Evolutionary conservation across 2,113 vertebrate species (phyloP).

Genomic region (Murina feae): DNA sequence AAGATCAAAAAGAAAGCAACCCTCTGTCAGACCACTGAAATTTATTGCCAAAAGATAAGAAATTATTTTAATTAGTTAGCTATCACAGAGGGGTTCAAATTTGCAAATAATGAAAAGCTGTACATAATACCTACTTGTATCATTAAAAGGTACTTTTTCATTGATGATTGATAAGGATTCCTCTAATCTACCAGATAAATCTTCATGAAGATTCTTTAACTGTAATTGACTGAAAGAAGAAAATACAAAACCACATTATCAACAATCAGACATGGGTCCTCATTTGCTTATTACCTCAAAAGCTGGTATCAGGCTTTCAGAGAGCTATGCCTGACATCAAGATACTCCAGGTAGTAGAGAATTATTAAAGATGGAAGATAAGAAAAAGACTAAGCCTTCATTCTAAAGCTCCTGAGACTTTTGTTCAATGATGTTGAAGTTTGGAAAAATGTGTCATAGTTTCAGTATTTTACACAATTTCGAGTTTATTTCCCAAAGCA

Average conservation of each 20-base stretch:
- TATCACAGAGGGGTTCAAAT: constrained; percentile 14
- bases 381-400: neutral
- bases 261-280: constrained; percentile 31
- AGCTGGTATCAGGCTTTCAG: neutral
- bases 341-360: neutral
- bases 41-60: constrained; percentile 35
- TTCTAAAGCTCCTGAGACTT: neutral
- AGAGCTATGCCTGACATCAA: neutral
- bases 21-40: neutral
- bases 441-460: neutral
- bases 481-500: constrained; percentile 5
- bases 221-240: constrained; percentile 92
- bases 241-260: constrained; percentile 58
- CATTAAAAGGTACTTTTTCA: constrained; percentile 99
- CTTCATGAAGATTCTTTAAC: constrained; percentile 91
- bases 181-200: constrained; percentile 93
- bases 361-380: neutral
- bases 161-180: constrained; percentile 94
- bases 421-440: neutral
- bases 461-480: neutral
- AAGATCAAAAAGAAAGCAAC: constrained; percentile 20
- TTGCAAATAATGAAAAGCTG: constrained; percentile 33
- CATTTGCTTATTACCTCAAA: constrained; percentile 17
- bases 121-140: constrained; percentile 91
- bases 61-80: neutral